A percentile compares a stretch with the other conserved stretches of the same genome.
Conservation (phyloP, 2,888 invertebrate genomes). For the Oasisia sp. region DNA sequence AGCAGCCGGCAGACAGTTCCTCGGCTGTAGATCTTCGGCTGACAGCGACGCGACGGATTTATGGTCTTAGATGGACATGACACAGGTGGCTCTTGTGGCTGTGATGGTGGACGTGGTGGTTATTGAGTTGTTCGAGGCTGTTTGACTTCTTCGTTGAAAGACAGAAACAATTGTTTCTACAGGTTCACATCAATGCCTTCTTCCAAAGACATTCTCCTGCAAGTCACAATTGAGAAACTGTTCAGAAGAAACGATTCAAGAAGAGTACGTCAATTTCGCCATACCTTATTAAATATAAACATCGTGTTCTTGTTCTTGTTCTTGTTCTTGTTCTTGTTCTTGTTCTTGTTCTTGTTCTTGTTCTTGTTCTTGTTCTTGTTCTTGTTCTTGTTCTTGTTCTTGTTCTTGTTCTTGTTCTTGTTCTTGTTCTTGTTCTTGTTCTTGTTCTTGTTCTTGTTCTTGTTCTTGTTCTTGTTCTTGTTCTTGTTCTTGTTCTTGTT, state of each 20-base stretch:
- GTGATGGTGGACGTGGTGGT: neutral
- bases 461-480: constrained; percentile 19
- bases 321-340: constrained; percentile 20
- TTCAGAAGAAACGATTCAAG: no score
- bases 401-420: constrained; percentile 20
- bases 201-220: no score
- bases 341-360: constrained; percentile 20
- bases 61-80: neutral
- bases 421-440: neutral
- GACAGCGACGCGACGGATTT: neutral
- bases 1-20: neutral
- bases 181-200: no score
- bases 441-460: neutral
- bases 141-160: neutral
- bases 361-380: constrained; percentile 20
- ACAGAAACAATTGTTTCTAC: no score
- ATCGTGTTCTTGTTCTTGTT: neutral
- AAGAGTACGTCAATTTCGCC: no score
- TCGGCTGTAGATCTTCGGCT: neutral
- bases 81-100: neutral
- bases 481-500: constrained; percentile 20
- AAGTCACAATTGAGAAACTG: no score
- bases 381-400: constrained; percentile 20
- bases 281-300: neutral
- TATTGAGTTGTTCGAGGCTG: neutral